phyloP scores from a whole-genome alignment of 2,888 invertebrate genomes.

The Athetis lepigone region DNA sequence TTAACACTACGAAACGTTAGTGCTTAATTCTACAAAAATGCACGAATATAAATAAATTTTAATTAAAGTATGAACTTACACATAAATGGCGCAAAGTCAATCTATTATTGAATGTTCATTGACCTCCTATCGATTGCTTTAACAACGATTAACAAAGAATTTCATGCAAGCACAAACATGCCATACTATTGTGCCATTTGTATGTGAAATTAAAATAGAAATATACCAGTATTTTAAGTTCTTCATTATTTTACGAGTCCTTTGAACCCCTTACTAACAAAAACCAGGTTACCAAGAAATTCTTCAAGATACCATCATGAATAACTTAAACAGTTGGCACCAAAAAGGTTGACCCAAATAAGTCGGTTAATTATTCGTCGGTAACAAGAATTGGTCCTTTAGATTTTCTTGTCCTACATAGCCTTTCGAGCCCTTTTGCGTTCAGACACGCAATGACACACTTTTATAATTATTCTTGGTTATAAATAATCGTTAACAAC shows the following conservation, averaged over 20 bases:
- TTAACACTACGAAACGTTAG: too few relatives aligned
- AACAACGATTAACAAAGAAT: conserved; percentile 15
- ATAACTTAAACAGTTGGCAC: conserved; percentile 36
- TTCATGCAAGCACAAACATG: background rate
- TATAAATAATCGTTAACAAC: conserved; percentile 26
- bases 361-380: conserved; percentile 52
- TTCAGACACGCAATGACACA: conserved; percentile 56
- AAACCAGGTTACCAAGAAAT: conserved; percentile 39
- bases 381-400: conserved; percentile 49
- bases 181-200: background rate
- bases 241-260: background rate
- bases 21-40: too few relatives aligned
- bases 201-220: conserved; percentile 5
- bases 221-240: background rate
- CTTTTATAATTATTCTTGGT: conserved; percentile 30
- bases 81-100: conserved; percentile 24
- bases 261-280: conserved; percentile 14
- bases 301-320: conserved; percentile 41
- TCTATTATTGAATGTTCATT: conserved; percentile 21
- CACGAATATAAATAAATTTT: too few relatives aligned
- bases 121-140: conserved; percentile 47
- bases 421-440: conserved; percentile 27
- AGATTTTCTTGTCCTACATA: conserved; percentile 61
- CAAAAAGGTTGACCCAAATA: conserved; percentile 48
- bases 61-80: background rate